Base-by-base conservation (phyloP, 2,797 vertebrate genomes). In the Ataeniobius toweri region DNA sequence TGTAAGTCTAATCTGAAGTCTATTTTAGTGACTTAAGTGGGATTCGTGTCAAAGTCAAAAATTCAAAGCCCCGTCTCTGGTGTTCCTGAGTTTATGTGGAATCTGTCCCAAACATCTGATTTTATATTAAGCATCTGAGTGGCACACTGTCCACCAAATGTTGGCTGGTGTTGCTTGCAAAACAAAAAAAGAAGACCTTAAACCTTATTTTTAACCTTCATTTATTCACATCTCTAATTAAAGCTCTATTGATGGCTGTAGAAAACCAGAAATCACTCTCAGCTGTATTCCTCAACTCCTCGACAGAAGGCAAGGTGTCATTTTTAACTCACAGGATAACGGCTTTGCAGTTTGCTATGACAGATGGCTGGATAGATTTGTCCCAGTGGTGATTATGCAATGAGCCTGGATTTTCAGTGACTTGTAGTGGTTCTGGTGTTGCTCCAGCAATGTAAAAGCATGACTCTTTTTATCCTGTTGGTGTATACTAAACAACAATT, bases 311-410 rank as follows among this genome's bases (percentile, higher is more conserved):
- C 68, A 65, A 79, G 75, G 83, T 89, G 80, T 55, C 75, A 84
- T 82, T 89, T 80, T 76, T 76, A 75, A 79, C 83, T 86, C 68
- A 68, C 24, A 80, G 76, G 80, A 89, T 31, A 50, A 67, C 71
- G 0, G 74, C 77, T 36, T 83, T 79, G 77, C 82, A 76, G 76
- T 86, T 85, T 88, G 85, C 73, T 50, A 26, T 65, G 71, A 82
- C 92, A 95, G 92, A 94, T 93, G 92, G 91, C 80, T 67, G 70
- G 77, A 80, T 82, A 90, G 77, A 82, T 76, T 85, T 77, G 14
- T 78, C 82, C 80, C 88, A 44, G 41, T 70, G 67, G 83, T 14
- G 39, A 79, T 91, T 92, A 91, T 81, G 81, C 78, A 91, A 86
- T 51, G 58, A 85, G n/a, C 81, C 83, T 84, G 83, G 84, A 88